Conservation (phyloP, 2,888 invertebrate genomes). For the Monoplex corrugatus region DNA sequence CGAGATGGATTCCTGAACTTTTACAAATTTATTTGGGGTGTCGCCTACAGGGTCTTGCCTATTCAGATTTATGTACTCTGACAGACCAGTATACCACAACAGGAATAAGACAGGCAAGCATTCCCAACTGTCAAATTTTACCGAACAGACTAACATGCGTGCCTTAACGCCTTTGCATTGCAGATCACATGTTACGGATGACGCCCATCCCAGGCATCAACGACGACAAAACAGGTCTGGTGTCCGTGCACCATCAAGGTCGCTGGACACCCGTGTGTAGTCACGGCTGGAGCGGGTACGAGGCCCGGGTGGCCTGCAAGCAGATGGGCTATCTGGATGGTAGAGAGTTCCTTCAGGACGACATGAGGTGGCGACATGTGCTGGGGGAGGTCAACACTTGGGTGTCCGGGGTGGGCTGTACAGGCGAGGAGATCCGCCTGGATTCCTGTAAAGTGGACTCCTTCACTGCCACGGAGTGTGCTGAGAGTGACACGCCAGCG, state of each 20-base stretch:
- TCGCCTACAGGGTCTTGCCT: too few species aligned
- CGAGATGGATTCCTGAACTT: too few species aligned
- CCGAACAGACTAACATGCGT: too few species aligned
- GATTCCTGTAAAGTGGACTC: constrained; percentile 63
- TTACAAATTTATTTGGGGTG: too few species aligned
- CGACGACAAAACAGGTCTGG: constrained; percentile 60
- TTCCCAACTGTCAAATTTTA: too few species aligned
- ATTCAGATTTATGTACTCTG: too few species aligned
- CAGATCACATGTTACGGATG: constrained; percentile 70
- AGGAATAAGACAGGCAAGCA: too few species aligned
- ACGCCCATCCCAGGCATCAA: constrained; percentile 58
- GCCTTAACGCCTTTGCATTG: too few species aligned
- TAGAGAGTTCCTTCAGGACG: constrained; percentile 49
- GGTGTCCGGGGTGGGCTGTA: constrained; percentile 66
- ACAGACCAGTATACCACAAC: too few species aligned
- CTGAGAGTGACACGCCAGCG: constrained; percentile 48
- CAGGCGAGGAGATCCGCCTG: constrained; percentile 61
- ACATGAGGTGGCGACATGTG: constrained; percentile 49
- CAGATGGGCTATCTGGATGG: constrained; percentile 69
- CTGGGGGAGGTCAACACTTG: constrained; percentile 57
- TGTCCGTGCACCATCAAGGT: constrained; percentile 68
- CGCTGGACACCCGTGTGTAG: constrained; percentile 69
- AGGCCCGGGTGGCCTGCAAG: constrained; percentile 69
- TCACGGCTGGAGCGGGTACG: constrained; percentile 67
- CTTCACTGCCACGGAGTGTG: constrained; percentile 20